Base-by-base conservation (phyloP, 2,888 invertebrate species). In the Melieria crassipennis region DNA sequence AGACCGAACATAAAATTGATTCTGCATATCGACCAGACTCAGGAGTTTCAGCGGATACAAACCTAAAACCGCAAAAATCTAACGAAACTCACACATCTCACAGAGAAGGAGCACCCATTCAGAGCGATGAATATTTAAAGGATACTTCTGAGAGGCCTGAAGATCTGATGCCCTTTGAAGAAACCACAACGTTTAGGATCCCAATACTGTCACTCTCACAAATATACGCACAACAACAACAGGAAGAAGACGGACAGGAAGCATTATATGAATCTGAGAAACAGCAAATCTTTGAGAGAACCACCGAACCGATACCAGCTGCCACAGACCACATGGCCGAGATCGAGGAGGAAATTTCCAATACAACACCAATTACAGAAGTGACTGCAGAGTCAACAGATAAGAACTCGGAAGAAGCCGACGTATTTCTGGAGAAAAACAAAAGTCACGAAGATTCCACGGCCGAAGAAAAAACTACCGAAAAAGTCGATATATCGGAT, bases 161-260 rank as follows among this genome's bases (percentile, higher is more conserved):
- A 57, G 13, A 52, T 5, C 2, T n/a, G 1, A 52, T 52, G 6
- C 42, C 43, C 0, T 42, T 46, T 30, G 66, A 72, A 7, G 76
- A 79, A 69, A 78, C 73, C 11, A 78, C 75, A 52, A 81, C 80
- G n/a, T 76, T 67, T 16, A 77, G 70, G n/a, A 65, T 77, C 45
- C 78, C 80, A 4, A 61, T 79, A 56, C 62, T 79, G 30, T 81
- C 81, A 47, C 72, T 81, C n/a, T 77, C 82, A 5, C 74, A 79
- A 73, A 79, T 79, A 62, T 78, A 80, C 74, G 80, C 77, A 13
- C 80, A 82, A 68, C 79, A 82, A 43, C 84, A 84, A 48, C 76
- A 83, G 67, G 73, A 79, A 55, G 75, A 78, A 61, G 78, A 78
- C 11, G 78, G 78, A 30, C 77, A 76, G 70, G 79, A 79, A 58